Conservation (phyloP, 2,797 vertebrate genomes). For the Coregonus sp. region DNA sequence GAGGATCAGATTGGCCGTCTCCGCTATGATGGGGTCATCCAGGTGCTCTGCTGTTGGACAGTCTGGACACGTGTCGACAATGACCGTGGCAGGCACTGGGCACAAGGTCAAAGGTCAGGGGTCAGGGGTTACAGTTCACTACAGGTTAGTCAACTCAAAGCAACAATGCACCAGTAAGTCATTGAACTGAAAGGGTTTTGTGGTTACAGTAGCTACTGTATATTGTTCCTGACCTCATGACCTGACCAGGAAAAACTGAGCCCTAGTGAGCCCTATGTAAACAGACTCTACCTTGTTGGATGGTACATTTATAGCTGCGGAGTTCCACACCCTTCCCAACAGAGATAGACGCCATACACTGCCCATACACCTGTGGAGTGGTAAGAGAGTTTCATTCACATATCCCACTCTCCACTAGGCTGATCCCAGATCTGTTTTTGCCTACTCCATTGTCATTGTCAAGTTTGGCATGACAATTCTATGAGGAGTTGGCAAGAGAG, state of each 20-base stretch:
- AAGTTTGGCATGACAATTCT: too few species aligned
- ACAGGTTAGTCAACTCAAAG: background rate
- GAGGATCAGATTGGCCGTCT: constrained; percentile 64
- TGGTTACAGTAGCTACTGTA: background rate
- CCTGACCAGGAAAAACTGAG: background rate
- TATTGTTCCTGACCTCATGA: background rate
- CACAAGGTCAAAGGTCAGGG: constrained; percentile 14
- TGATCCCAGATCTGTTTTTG: too few species aligned
- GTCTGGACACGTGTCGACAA: constrained; percentile 60
- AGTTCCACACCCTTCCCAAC: background rate
- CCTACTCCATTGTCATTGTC: too few species aligned
- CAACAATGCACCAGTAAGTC: constrained; percentile 21
- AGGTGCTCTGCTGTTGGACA: constrained; percentile 61
- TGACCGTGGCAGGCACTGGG: constrained; percentile 57
- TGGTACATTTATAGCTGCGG: background rate
- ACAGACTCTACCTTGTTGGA: background rate
- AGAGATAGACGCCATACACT: background rate
- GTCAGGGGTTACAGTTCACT: background rate
- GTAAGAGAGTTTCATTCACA: too few species aligned
- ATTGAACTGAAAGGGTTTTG: constrained; percentile 32
- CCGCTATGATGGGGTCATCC: constrained; percentile 57
- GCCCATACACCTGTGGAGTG: background rate
- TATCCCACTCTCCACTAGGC: too few species aligned
- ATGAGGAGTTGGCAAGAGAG: too few species aligned
- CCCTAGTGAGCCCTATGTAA: background rate